A percentile compares a stretch with the other conserved stretches of the same genome.
phyloP scores from a whole-genome alignment of 2,888 invertebrate species.

The Aleiodes leptofemur region DNA sequence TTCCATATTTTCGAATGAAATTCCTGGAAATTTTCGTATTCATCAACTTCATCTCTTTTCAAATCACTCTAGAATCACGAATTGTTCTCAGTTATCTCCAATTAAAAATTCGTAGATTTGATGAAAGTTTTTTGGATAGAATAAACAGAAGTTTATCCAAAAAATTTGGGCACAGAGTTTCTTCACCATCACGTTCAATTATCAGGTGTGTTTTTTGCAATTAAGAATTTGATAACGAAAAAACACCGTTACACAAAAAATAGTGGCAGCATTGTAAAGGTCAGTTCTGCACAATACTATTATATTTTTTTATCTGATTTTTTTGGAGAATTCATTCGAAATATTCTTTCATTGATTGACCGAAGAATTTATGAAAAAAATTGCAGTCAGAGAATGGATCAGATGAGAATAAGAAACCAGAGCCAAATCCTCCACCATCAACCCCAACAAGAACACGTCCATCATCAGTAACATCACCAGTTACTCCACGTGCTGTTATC shows the following conservation, averaged over 20 bases:
- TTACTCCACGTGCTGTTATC: slow-evolving; percentile 66
- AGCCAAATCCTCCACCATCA: slow-evolving; percentile 67
- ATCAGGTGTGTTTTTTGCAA: slow-evolving; percentile 20
- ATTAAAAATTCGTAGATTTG: not conserved
- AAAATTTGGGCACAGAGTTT: slow-evolving; percentile 27
- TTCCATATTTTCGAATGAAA: too few species aligned
- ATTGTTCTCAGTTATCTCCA: too few species aligned
- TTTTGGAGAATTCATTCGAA: too few species aligned
- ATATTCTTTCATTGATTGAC: slow-evolving; percentile 15
- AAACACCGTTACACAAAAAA: not conserved
- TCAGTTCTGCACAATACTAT: too few species aligned
- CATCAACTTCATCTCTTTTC: too few species aligned
- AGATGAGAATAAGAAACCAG: slow-evolving; percentile 47
- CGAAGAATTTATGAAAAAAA: not conserved
- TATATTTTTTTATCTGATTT: too few species aligned
- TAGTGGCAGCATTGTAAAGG: slow-evolving; percentile 4
- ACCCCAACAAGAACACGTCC: slow-evolving; percentile 65
- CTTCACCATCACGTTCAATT: slow-evolving; percentile 18
- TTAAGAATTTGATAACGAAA: not conserved
- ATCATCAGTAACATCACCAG: slow-evolving; percentile 59
- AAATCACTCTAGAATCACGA: too few species aligned
- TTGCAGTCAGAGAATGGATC: slow-evolving; percentile 23
- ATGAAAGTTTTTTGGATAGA: slow-evolving; percentile 12
- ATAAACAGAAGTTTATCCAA: not conserved
- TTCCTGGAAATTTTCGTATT: too few species aligned